phyloP scores from a whole-genome alignment of 2,888 invertebrate species.

The Cheilosia vernalis region DNA sequence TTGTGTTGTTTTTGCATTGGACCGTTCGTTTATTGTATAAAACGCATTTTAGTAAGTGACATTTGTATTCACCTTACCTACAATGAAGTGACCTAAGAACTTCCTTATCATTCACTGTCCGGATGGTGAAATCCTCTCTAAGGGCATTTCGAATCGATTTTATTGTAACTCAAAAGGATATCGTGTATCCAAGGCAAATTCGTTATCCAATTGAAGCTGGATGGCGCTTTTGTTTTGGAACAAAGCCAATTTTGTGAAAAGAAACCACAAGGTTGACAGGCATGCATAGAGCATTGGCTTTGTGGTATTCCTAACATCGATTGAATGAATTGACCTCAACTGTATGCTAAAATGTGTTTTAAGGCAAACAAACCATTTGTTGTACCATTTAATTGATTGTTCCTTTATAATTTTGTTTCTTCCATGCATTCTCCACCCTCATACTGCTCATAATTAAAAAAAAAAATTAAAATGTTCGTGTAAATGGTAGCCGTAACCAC shows the following conservation, averaged over 20 bases:
- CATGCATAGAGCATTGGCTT: background rate
- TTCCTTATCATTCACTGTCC: conserved; percentile 1
- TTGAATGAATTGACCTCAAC: background rate
- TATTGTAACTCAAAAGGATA: conserved; percentile 20
- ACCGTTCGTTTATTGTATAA: conserved; percentile 7
- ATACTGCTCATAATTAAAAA: conserved; percentile 69
- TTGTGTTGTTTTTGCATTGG: conserved; percentile 49
- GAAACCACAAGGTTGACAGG: background rate
- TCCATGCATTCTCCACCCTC: conserved; percentile 75
- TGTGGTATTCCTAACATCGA: background rate
- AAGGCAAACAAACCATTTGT: conserved; percentile 2
- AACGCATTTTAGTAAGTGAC: conserved; percentile 51
- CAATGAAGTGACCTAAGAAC: background rate
- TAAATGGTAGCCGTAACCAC: conserved; percentile 77
- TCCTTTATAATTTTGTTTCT: conserved; percentile 48
- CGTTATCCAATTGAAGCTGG: background rate
- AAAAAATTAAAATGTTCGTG: conserved; percentile 73
- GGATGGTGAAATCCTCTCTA: background rate
- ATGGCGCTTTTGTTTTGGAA: conserved; percentile 27
- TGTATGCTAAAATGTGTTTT: conserved; percentile 41
- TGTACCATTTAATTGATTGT: conserved; percentile 49
- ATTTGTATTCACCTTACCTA: background rate
- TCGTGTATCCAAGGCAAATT: conserved; percentile 23
- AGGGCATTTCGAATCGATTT: conserved; percentile 36
- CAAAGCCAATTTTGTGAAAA: conserved; percentile 41